phyloP scores from a whole-genome alignment of 2,797 vertebrate genomes.

The Poeciliopsis turneri region DNA sequence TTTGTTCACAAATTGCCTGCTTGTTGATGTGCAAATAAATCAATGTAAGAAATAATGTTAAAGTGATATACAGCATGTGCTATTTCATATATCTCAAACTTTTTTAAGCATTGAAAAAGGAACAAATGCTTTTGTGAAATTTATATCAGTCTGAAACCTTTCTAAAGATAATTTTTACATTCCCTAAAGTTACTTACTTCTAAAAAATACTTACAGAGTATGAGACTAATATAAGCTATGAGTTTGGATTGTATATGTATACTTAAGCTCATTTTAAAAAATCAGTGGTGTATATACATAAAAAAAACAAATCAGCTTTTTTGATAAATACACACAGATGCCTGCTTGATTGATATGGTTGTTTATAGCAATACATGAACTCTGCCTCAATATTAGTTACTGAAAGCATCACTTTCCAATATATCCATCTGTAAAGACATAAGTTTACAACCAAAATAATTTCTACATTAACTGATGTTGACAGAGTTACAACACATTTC shows the following conservation, averaged over 20 bases:
- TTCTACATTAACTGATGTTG: too few species aligned
- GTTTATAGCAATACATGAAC: not conserved
- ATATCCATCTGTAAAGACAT: too few species aligned
- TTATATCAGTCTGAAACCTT: constrained; percentile 13
- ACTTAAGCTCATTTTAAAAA: not conserved
- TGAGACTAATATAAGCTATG: not conserved
- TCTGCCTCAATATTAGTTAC: not conserved
- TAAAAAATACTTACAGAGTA: not conserved
- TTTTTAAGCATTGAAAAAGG: constrained; percentile 54
- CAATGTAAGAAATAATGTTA: constrained; percentile 66
- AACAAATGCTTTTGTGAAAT: constrained; percentile 24
- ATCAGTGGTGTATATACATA: not conserved
- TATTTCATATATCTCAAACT: constrained; percentile 36
- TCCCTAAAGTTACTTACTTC: not conserved
- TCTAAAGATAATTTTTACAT: constrained; percentile 7
- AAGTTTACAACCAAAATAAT: too few species aligned
- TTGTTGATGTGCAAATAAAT: constrained; percentile 65
- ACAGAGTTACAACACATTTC: too few species aligned
- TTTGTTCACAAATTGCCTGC: constrained; percentile 53
- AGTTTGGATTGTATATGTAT: not conserved
- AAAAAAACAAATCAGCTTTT: not conserved
- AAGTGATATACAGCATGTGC: constrained; percentile 36
- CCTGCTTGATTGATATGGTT: not conserved
- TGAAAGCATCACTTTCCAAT: not conserved
- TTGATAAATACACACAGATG: not conserved